Percentiles rank a stretch among this genome's conserved stretches.
Evolutionary conservation across 2,888 invertebrate species (phyloP).

Genomic region (Steinernema hermaphroditum): DNA sequence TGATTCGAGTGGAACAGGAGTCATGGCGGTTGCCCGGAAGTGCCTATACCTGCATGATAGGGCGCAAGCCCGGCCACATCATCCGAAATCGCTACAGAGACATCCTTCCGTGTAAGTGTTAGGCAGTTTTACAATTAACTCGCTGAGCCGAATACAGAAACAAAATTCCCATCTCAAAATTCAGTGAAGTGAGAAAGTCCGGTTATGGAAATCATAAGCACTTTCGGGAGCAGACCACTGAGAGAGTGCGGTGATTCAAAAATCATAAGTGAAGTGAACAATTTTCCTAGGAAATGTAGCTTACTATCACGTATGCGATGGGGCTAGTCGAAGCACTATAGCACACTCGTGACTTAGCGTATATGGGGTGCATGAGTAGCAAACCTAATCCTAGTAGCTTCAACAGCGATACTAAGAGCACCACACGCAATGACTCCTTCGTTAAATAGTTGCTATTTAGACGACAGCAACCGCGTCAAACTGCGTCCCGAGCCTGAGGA

Average conservation of each 20-base stretch:
- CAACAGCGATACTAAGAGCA: too few relatives aligned
- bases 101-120: constrained; percentile 58
- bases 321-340: too few relatives aligned
- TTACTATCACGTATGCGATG: too few relatives aligned
- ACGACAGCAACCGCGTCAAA: constrained; percentile 55
- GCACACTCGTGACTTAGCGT: too few relatives aligned
- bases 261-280: too few relatives aligned
- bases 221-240: too few relatives aligned
- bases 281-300: too few relatives aligned
- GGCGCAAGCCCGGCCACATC: constrained; percentile 41
- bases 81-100: constrained; percentile 59
- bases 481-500: constrained; percentile 36
- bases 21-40: constrained; percentile 21
- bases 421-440: neutral
- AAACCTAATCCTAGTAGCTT: too few relatives aligned
- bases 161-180: constrained; percentile 1
- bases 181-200: too few relatives aligned
- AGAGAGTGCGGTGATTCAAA: too few relatives aligned
- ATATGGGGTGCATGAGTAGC: too few relatives aligned
- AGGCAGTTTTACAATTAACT: neutral
- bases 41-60: neutral
- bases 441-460: constrained; percentile 37
- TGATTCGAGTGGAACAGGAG: constrained; percentile 52
- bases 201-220: too few relatives aligned
- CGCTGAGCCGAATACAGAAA: neutral